These are phyloP conservation scores for Eolophus roseicapilla DNA, from an alignment of 2,113 vertebrate species.

Conservation along the genomic window DNA sequence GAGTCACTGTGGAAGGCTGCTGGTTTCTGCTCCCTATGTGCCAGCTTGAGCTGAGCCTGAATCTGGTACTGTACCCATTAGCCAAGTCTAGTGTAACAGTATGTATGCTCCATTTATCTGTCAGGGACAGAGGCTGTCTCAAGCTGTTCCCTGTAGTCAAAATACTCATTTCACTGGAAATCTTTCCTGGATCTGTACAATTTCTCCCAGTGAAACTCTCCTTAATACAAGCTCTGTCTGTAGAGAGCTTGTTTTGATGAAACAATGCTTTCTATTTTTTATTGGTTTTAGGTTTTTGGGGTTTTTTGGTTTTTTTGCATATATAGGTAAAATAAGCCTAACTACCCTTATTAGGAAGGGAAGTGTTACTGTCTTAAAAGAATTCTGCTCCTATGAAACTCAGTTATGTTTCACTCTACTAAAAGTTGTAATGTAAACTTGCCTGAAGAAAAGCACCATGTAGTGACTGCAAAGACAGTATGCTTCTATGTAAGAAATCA, in stretches of 20 bases:
- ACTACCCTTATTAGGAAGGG: background rate
- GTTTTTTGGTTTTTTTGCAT: background rate
- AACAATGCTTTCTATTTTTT: background rate
- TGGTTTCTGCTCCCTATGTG: background rate
- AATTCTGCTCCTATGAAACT: background rate
- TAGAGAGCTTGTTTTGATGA: background rate
- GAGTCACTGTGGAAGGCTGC: background rate
- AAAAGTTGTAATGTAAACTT: background rate
- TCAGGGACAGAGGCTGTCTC: background rate
- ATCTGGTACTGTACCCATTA: background rate
- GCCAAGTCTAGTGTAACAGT: background rate
- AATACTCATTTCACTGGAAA: background rate
- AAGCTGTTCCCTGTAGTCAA: background rate
- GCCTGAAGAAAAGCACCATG: background rate
- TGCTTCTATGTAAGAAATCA: background rate
- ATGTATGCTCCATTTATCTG: background rate
- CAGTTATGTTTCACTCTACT: background rate
- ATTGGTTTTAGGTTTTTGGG: background rate
- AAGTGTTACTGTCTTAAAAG: background rate
- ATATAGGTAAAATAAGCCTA: background rate
- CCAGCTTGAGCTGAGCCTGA: background rate
- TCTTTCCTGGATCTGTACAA: background rate
- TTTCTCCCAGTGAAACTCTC: background rate
- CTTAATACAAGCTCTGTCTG: background rate
- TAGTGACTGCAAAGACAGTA: background rate